Evolutionary conservation across 2,113 vertebrate species (phyloP), one percentile per base, ranked within the genome.

Genomic region (Gopherus evgoodei): DNA sequence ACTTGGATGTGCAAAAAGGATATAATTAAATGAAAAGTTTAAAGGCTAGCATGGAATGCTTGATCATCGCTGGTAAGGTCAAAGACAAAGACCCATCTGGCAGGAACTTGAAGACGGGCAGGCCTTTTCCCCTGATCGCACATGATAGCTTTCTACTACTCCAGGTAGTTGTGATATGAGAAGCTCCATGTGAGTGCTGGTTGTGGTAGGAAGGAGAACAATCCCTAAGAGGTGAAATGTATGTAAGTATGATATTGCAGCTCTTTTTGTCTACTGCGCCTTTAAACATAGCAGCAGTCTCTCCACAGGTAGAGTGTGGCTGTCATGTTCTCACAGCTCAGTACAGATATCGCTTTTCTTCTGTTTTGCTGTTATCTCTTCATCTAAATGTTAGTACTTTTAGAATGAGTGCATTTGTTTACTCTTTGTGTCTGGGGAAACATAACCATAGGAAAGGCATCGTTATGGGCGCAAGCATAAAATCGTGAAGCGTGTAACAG

Each of bases 71-170:
- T 65, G 59, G 29, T 35, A 17, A 65, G 8, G 31, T 65, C 62
- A 35, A 35, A 65, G 62, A 65, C 14, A 4, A 65, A 65, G 62
- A 65, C 13, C 27, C 29, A 3, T 62, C 57, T 62, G 11, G 62
- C 31, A 65, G 59, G 29, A 62, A 79, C 27, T 13, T 5, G 9
- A 7, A 29, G 0, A 2, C 3, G 9, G 1, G 13, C 31, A 90
- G 11, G 59, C 0, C 88, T 93, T 86, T 38, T 57, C 16, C 81
- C 52, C 5, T 1, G 3, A 14, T 91, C 27, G 5, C 44, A 56
- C 16, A 19, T 16, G 6, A 65, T 38, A 47, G 4, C 35, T 94
- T 87, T 80, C 31, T 87, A 24, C 19, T 87, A 35, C 11, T 5
- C 12, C n/a, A 4, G 5, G 17, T 25, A 8, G 29, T 9, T 75